phyloP scores from a whole-genome alignment of 1,140 invertebrate species.

The Aphaenogaster floridana region DNA sequence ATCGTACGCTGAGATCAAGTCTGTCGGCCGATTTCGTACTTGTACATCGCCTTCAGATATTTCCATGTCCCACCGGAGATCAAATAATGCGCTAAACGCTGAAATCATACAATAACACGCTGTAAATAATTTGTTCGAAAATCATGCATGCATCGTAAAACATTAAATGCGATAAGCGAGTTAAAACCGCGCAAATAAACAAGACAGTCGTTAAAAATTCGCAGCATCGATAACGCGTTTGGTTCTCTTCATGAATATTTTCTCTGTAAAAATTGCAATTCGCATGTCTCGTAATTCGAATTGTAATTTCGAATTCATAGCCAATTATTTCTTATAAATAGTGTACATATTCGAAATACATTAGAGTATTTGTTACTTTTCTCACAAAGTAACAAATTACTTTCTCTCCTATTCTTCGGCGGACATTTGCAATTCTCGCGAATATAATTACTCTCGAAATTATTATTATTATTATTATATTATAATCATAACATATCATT shows the following conservation, averaged over 20 bases:
- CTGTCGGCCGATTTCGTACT: constrained; percentile 66
- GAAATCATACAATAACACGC: constrained; percentile 36
- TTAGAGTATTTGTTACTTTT: not conserved
- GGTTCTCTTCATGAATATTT: not conserved
- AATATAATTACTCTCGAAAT: not conserved
- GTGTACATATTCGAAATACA: not conserved
- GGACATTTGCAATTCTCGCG: not conserved
- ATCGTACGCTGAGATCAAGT: constrained; percentile 65
- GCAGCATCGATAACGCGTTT: not conserved
- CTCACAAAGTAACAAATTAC: not conserved
- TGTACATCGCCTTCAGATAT: constrained; percentile 71
- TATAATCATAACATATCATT: not conserved
- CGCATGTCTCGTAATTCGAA: not conserved
- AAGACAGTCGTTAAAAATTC: not conserved
- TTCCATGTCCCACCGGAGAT: constrained; percentile 74
- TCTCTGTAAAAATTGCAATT: not conserved
- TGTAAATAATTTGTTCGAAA: constrained; percentile 7
- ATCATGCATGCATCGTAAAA: not conserved
- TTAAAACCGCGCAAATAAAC: not conserved
- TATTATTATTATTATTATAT: not conserved
- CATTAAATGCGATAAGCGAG: not conserved
- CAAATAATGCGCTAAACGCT: constrained; percentile 36
- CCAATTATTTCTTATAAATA: not conserved
- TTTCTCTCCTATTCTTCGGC: not conserved
- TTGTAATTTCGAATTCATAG: not conserved